Percentiles rank a stretch among this genome's conserved stretches.
Evolutionary conservation across 2,113 vertebrate species (phyloP).

Genomic region (Donacobius atricapilla): DNA sequence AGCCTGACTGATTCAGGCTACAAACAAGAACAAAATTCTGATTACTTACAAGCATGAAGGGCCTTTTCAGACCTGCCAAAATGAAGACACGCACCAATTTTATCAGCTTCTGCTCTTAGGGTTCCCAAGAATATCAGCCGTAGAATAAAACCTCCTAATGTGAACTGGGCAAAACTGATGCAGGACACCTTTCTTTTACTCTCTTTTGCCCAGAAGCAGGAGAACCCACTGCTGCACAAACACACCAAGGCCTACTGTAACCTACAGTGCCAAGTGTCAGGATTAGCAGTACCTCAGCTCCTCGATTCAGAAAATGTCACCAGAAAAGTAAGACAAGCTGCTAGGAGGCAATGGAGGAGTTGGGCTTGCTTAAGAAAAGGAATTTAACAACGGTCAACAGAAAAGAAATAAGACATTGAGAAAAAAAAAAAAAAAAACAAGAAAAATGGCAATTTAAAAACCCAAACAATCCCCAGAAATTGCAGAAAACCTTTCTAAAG

Average conservation of each 20-base stretch:
- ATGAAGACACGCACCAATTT: not conserved
- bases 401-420: not conserved
- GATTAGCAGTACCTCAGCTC: not conserved
- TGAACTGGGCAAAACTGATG: not conserved
- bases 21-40: not conserved
- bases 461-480: accelerated
- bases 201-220: not conserved
- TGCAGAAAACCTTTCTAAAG: not conserved
- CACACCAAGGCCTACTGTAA: not conserved
- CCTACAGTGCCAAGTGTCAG: not conserved
- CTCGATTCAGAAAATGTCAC: not conserved
- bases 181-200: not conserved
- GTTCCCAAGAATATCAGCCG: not conserved
- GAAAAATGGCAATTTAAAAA: not conserved
- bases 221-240: not conserved
- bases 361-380: not conserved
- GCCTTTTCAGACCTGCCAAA: not conserved
- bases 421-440: not conserved
- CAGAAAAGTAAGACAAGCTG: not conserved
- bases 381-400: not conserved
- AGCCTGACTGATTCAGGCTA: not conserved
- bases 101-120: not conserved
- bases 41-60: not conserved
- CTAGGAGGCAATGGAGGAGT: not conserved
- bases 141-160: not conserved